Evolutionary conservation across 1,140 invertebrate genomes (phyloP), one percentile per base, ranked within the genome.

Genomic region (Drosophila sproati): DNA sequence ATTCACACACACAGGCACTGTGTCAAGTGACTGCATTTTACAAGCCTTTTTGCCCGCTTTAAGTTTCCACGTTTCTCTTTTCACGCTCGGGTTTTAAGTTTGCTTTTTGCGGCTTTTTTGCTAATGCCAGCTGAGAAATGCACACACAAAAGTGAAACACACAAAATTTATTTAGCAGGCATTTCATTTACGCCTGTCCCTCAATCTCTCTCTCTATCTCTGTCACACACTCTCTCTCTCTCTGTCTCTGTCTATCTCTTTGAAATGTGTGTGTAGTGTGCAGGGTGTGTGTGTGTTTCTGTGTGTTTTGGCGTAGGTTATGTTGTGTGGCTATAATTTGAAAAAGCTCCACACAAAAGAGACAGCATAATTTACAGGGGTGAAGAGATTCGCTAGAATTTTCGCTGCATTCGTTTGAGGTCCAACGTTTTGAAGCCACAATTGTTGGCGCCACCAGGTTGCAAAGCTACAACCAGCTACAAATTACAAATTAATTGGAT

Each of bases 111-210:
- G 37, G 47, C 70, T 71, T 51, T 51, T 73, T 66, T 41, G 54
- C n/a, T 67, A 56, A 61, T 71, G 69, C 70, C 39, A 80, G 62
- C 75, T 78, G 78, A 78, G 76, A 80, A 80, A 80, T 78, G 77
- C 73, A 68, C 77, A 78, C 73, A 78, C 73, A 80, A 73, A 80
- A 77, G 74, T 80, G 77, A 20, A 20, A 77, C 68, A 80, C 70
- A 80, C 63, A 73, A 80, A 77, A 77, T 77, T 77, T 72, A 78
- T 78, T 76, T 78, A 78, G 73, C 77, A 78, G 76, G 76, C 76
- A 78, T 78, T 75, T 74, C 72, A 74, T 74, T 74, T 72, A 29
- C 52, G 69, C 43, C 35, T 43, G 51, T 63, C 68, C 7, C 2
- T 32, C 39, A 3, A 37, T 28, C 4, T 8, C 2, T 32, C 28